phyloP scores from a whole-genome alignment of 2,888 invertebrate species.

The Electrophaes corylata region DNA sequence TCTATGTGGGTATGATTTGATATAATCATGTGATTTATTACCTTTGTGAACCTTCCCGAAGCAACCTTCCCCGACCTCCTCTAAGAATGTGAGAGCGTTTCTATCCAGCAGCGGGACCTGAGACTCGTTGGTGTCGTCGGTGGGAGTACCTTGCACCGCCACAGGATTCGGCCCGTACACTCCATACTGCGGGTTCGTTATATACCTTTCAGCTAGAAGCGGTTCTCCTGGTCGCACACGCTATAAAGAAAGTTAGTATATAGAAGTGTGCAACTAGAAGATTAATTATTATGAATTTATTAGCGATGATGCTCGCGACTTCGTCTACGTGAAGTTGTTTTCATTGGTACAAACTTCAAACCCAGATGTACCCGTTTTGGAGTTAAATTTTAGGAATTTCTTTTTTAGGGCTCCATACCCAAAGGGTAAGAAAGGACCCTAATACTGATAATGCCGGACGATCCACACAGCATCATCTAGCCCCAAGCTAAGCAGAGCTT shows the following conservation, averaged over 20 bases:
- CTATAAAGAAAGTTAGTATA: conserved; percentile 63
- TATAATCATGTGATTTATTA: no score
- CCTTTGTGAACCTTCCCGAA: conserved; percentile 96
- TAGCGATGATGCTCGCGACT: no score
- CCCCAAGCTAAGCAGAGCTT: no score
- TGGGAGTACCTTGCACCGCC: conserved; percentile 45
- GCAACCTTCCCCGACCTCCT: conserved; percentile 94
- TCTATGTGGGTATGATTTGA: no score
- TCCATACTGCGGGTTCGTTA: conserved; percentile 91
- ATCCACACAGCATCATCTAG: no score
- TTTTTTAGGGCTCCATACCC: no score
- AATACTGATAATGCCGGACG: no score
- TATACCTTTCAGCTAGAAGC: conserved; percentile 89
- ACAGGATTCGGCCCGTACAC: conserved; percentile 69
- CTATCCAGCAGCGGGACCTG: conserved; percentile 86
- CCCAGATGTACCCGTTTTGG: no score
- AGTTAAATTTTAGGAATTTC: no score
- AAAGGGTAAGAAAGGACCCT: no score
- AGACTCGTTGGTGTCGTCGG: conserved; percentile 61
- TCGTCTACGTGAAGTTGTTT: no score
- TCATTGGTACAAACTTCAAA: no score
- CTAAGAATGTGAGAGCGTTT: conserved; percentile 87
- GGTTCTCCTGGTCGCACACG: conserved; percentile 84
- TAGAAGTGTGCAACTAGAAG: conserved; percentile 43
- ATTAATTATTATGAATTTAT: background rate